Base-by-base conservation (phyloP, 2,113 vertebrate genomes). In the Zosterops lateralis region DNA sequence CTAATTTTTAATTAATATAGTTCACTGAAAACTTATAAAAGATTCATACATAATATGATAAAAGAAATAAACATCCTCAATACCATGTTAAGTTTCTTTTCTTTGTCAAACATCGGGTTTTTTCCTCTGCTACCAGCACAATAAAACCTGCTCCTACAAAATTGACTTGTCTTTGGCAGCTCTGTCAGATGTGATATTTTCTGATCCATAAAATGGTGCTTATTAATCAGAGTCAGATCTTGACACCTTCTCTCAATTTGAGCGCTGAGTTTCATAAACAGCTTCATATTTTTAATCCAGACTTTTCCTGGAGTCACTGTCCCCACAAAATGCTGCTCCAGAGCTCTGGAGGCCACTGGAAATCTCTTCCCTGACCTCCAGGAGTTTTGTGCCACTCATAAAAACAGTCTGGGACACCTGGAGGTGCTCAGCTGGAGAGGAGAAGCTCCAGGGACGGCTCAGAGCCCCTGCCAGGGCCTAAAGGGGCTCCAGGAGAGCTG, bases 1-100 rank as follows among this genome's bases (percentile, higher is more conserved):
- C 96, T 97, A 96, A 97, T 97, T 97, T 96, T 97, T 97, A 97
- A 97, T 97, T 97, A 97, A 97, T 96, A 95, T 89, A 95, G 94
- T 95, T 97, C 95, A 96, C 95, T 95, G 95, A 96, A 96, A 94
- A 95, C 94, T 96, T 96, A 96, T 97, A 95, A 97, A 97, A 96
- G 90, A 97, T 97, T 97, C 93, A 97, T 97, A 92, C 22, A 95
- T 95, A 95, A 95, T 92, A 96, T 96, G 96, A 95, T 97, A 96
- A 96, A 96, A 96, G 96, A 97, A 97, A 96, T 96, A 97, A 96
- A 97, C 96, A 97, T 96, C 96, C 93, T 95, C 96, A 96, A 95
- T 96, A 94, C 84, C 90, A 91, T 93, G 96, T 95, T 92, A 95
- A 84, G 92, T 92, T 96, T 79, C 92, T 93, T 96, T 92, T 67